Evolutionary conservation across 2,113 vertebrate genomes (phyloP).

Genomic region (Podiceps cristatus): DNA sequence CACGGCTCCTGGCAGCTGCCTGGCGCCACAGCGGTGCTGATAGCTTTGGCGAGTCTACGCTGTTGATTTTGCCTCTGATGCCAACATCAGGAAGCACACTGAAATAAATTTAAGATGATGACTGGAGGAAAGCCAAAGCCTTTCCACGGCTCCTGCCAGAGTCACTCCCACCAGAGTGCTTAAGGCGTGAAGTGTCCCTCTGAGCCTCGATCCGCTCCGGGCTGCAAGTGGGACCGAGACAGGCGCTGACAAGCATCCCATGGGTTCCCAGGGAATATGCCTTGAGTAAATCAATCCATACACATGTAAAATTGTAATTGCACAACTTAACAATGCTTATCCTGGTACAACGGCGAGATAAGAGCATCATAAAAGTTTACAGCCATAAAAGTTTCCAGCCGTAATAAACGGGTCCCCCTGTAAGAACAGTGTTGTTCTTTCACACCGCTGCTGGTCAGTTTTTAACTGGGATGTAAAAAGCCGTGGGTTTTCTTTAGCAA

Average conservation of each 20-base stretch:
- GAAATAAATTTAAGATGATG: not conserved
- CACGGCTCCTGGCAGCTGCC: not conserved
- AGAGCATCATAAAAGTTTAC: not conserved
- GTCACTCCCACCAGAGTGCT: not conserved
- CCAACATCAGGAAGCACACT: not conserved
- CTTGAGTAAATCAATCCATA: not conserved
- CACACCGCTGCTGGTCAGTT: not conserved
- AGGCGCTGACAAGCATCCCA: not conserved
- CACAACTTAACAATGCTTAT: not conserved
- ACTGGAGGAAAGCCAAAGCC: not conserved
- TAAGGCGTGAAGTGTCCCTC: not conserved
- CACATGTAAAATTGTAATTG: not conserved
- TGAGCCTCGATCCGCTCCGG: rapidly evolving
- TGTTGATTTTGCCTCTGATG: not conserved
- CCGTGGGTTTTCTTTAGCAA: not conserved
- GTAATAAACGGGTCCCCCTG: not conserved
- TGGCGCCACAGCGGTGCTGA: rapidly evolving
- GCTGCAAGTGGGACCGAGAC: rapidly evolving
- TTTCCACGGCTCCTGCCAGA: not conserved
- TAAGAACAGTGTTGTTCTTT: not conserved
- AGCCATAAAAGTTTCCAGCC: not conserved
- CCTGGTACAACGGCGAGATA: not conserved
- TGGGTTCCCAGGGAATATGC: not conserved
- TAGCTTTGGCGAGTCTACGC: not conserved
- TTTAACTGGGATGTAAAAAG: not conserved